Base-by-base conservation (phyloP, 2,113 vertebrate genomes). In the Diadophis punctatus region DNA sequence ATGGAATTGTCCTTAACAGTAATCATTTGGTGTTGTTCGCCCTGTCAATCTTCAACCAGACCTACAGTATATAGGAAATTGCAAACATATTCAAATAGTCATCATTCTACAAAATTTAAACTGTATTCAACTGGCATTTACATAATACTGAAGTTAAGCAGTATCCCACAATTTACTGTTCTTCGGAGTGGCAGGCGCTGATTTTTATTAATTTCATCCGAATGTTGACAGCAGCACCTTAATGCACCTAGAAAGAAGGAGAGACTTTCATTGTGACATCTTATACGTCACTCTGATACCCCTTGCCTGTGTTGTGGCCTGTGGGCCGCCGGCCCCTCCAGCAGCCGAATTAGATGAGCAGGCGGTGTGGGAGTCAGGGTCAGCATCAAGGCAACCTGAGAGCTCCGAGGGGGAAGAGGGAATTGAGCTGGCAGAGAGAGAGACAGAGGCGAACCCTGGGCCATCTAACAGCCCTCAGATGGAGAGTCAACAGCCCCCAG, bases 111-210 rank as follows among this genome's bases (percentile, higher is more conserved):
- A 86, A 43, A 87, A 55, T 2, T 63, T 22, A 49, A 90, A 90
- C 34, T 53, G 30, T 49, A 90, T 30, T 63, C 56, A 68, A 49
- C 56, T 90, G 39, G 48, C 1, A n/a, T 63, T 90, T 18, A 11
- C 49, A 90, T 93, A 87, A 90, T 49, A 89, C 11, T 84, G 18
- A 48, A 93, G 27, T 34, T 80, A 91, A 58, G 56, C 43, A 90
- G 22, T 25, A 84, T n/a, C 55, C 34, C 49, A 84, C 34, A 51
- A n/a, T 20, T 91, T 22, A 91, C 20, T 91, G 46, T 23, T 60
- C 39, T n/a, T 87, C 30, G 3, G 3, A 63, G 1, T 30, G 30
- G 60, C 60, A 63, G 27, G 27, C 0, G 11, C 27, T 14, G 60
- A 27, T 30, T 63, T 12, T 63, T 30, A 60, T 11, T 60, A 25